These are phyloP conservation scores for Leucoraja erinaceus DNA, from an alignment of 2,113 vertebrate species.

Conservation along the genomic window DNA sequence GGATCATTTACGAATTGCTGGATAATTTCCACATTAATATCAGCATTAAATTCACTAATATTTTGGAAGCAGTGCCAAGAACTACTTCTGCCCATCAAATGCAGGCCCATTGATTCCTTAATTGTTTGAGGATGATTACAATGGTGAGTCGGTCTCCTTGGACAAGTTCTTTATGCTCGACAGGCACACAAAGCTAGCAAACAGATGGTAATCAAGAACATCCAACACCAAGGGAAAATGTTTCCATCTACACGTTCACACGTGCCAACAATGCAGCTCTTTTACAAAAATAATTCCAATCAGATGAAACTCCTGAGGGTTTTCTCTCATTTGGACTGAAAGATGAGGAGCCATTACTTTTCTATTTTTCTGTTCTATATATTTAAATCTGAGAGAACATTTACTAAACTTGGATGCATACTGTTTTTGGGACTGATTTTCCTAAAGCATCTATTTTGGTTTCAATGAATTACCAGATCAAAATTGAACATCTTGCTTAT, in stretches of 20 bases:
- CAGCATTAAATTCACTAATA: not conserved
- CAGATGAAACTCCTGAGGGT: not conserved
- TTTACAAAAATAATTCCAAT: not conserved
- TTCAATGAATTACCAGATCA: too few species aligned
- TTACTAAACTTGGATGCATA: not conserved
- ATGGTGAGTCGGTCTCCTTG: not conserved
- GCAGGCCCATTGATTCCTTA: not conserved
- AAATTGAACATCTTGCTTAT: not conserved
- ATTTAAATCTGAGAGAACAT: not conserved
- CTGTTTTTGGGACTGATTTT: not conserved
- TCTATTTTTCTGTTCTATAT: not conserved
- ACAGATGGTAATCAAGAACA: not conserved
- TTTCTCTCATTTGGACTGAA: not conserved
- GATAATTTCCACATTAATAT: not conserved
- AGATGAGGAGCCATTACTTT: not conserved
- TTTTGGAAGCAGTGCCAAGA: not conserved
- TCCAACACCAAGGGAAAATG: not conserved
- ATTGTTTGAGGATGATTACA: not conserved
- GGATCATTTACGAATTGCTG: not conserved
- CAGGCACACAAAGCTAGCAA: not conserved
- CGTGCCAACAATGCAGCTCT: constrained; percentile 6
- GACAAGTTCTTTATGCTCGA: not conserved
- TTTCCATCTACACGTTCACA: not conserved
- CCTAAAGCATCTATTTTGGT: not conserved
- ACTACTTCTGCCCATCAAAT: not conserved